phyloP scores from a whole-genome alignment of 2,797 vertebrate genomes.

The Darevskia mixta region DNA sequence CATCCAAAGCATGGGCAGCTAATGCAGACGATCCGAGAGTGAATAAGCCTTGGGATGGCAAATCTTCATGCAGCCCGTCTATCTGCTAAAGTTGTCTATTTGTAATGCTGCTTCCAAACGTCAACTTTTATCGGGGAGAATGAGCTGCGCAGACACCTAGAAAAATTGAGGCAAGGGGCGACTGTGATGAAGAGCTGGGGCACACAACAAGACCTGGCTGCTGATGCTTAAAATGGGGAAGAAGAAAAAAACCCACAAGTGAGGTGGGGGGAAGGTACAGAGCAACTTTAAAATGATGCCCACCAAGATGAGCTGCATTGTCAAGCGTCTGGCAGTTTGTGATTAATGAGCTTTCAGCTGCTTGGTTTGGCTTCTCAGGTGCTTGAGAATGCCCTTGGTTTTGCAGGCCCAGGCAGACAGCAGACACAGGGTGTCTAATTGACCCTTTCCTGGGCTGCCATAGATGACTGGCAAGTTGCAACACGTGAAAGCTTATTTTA shows the following conservation, averaged over 20 bases:
- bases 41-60: not conserved
- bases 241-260: not conserved
- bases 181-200: not conserved
- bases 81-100: not conserved
- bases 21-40: not conserved
- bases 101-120: not conserved
- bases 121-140: not conserved
- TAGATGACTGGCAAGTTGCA: not conserved
- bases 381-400: not conserved
- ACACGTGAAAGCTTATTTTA: not conserved
- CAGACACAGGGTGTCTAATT: not conserved
- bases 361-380: not conserved
- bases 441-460: not conserved
- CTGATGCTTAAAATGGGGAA: not conserved
- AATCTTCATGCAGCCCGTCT: not conserved
- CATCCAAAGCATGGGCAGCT: not conserved
- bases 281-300: not conserved
- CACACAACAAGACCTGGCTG: not conserved
- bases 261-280: too few species aligned
- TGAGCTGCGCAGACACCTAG: not conserved
- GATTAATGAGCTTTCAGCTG: not conserved
- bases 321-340: not conserved
- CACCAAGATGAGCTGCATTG: not conserved
- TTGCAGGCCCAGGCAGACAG: not conserved
- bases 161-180: not conserved